A percentile compares a stretch with the other conserved stretches of the same genome.
Conservation (phyloP, 2,113 vertebrate species). For the Ptychochromis oligacanthus region DNA sequence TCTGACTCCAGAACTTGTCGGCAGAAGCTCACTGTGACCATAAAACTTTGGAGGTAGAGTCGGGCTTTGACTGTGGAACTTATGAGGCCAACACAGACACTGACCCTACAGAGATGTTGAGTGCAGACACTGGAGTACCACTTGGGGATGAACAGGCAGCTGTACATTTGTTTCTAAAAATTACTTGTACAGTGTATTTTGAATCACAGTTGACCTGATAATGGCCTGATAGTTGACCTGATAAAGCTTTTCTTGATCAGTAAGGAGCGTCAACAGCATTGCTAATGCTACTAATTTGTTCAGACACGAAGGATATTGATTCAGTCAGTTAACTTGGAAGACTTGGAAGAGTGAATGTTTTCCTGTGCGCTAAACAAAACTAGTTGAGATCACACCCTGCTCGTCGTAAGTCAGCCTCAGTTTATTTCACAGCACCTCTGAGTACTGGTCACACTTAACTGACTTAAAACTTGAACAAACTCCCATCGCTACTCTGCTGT, state of each 20-base stretch:
- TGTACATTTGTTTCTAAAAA: too few relatives aligned
- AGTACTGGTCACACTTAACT: neutral
- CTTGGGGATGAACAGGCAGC: too few relatives aligned
- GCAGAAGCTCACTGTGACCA: too few relatives aligned
- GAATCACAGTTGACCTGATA: neutral
- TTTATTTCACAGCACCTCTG: neutral
- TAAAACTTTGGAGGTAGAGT: too few relatives aligned
- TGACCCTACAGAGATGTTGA: too few relatives aligned
- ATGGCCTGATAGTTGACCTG: accelerated
- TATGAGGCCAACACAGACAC: too few relatives aligned
- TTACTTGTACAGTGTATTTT: too few relatives aligned
- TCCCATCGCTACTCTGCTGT: too few relatives aligned
- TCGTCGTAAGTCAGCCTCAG: neutral
- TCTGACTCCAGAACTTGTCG: neutral
- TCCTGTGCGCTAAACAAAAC: neutral
- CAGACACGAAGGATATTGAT: neutral
- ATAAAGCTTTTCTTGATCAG: neutral
- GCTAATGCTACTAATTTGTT: neutral
- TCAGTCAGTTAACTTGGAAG: neutral
- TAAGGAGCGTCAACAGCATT: accelerated
- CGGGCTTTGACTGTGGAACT: too few relatives aligned
- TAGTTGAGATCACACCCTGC: neutral
- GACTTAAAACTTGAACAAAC: neutral
- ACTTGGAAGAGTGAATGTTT: accelerated
- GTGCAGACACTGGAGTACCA: neutral